phyloP scores from a whole-genome alignment of 2,113 vertebrate genomes.

The Aptenodytes forsteri region DNA sequence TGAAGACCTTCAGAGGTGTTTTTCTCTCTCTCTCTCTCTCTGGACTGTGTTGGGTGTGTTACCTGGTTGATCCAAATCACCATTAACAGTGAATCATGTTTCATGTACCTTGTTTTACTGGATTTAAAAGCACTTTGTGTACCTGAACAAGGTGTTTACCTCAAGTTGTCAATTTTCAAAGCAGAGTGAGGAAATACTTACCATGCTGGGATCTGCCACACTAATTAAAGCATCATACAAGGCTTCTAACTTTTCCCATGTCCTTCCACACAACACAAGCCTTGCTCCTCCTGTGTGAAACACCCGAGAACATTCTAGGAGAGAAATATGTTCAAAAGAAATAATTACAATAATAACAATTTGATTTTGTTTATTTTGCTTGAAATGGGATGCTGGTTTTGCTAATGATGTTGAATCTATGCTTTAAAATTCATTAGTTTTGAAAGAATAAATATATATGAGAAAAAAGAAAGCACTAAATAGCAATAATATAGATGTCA shows the following conservation, averaged over 20 bases:
- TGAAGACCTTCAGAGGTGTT: neutral
- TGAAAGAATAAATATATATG: neutral
- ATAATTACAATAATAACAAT: neutral
- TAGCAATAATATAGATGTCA: neutral
- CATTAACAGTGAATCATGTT: neutral
- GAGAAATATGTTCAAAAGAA: neutral
- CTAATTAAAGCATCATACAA: conserved; percentile 83
- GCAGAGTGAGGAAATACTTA: conserved; percentile 50
- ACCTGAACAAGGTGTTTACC: neutral
- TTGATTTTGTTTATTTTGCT: neutral
- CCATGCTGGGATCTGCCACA: conserved; percentile 85
- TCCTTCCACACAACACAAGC: conserved; percentile 89
- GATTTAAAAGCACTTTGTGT: neutral
- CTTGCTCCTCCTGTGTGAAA: conserved; percentile 91
- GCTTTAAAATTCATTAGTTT: neutral
- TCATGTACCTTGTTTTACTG: neutral
- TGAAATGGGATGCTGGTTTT: neutral
- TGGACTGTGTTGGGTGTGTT: neutral
- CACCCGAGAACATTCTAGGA: conserved; percentile 86
- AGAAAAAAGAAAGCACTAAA: neutral
- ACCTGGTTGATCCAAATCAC: neutral
- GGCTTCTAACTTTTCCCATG: conserved; percentile 90
- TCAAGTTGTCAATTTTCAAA: neutral
- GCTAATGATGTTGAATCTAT: neutral
- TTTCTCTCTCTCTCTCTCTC: neutral